Base-by-base conservation (phyloP, 2,113 vertebrate genomes). In the Bombycilla garrulus region DNA sequence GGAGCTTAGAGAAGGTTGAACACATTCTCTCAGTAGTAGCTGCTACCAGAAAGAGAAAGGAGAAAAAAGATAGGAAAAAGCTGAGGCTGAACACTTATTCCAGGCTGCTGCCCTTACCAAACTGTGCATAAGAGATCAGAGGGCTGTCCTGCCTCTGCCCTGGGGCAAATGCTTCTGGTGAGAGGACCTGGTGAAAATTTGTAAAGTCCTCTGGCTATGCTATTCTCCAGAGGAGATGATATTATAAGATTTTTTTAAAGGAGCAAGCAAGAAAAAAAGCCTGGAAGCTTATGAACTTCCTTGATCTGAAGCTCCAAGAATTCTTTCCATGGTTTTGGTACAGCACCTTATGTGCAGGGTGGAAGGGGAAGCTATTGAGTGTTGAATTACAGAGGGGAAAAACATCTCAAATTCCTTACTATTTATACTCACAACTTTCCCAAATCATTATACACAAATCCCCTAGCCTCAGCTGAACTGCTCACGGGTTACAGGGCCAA, bases 391-490 rank as follows among this genome's bases (percentile, higher is more conserved):
- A 67, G 87, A 95, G 79, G 94, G 93, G 93, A 95, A 96, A 96
- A 97, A 94, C 88, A 93, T 96, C 82, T 94, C 94, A 90, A 95
- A 97, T 97, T 95, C 95, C 93, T 94, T 96, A 88, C 95, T 97
- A 96, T 96, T 97, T 96, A 95, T 96, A 96, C 92, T 82, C 93
- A 79, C 86, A 92, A 92, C 86, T 97, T 95, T 96, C 92, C 80
- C 91, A 96, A 97, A 95, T 92, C 93, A 90, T 92, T 97, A 94
- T 91, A 86, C 80, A 86, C 88, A 96, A 96, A 96, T 95, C 91
- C 93, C 93, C 81, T 96, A 57, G 90, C 95, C 96, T 97, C 93
- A 94, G 94, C 95, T 96, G 95, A 96, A 96, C 95, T 65, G 90
- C 47, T 88, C 44, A 76, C 0, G 9, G 94, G 90, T 92, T 96